Conservation (phyloP, 1,140 invertebrate species). For the Megalopta genalis region DNA sequence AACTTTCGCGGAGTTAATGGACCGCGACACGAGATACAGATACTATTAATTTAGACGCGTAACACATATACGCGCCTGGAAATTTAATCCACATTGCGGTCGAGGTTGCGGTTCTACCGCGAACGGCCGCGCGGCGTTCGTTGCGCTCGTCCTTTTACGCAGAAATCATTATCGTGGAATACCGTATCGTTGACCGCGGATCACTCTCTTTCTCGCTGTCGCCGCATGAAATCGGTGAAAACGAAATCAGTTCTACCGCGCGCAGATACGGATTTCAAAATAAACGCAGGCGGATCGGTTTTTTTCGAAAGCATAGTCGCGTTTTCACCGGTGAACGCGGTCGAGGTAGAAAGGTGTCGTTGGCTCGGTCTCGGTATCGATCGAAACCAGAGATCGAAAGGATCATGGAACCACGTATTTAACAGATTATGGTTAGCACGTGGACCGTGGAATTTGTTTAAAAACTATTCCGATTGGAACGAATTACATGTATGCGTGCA, state of each 20-base stretch:
- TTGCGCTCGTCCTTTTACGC: background rate
- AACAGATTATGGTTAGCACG: no score
- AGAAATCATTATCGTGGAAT: no score
- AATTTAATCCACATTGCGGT: constrained; percentile 27
- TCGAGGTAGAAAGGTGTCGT: no score
- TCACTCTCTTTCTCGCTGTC: background rate
- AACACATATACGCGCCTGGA: background rate
- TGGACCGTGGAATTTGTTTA: no score
- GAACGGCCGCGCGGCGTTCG: background rate
- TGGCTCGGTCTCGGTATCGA: no score
- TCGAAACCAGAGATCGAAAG: no score
- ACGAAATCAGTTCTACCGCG: background rate
- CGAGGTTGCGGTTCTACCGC: background rate
- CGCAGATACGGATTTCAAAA: background rate
- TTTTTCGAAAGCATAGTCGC: no score
- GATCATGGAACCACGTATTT: no score
- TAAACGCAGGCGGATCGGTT: no score
- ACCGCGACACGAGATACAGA: background rate
- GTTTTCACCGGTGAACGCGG: no score
- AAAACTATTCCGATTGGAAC: no score
- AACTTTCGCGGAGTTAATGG: constrained; percentile 40
- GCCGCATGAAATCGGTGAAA: background rate
- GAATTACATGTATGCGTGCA: no score
- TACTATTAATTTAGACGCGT: background rate
- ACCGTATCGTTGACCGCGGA: background rate